phyloP scores from a whole-genome alignment of 2,113 vertebrate genomes.

The Dicaeum eximium region DNA sequence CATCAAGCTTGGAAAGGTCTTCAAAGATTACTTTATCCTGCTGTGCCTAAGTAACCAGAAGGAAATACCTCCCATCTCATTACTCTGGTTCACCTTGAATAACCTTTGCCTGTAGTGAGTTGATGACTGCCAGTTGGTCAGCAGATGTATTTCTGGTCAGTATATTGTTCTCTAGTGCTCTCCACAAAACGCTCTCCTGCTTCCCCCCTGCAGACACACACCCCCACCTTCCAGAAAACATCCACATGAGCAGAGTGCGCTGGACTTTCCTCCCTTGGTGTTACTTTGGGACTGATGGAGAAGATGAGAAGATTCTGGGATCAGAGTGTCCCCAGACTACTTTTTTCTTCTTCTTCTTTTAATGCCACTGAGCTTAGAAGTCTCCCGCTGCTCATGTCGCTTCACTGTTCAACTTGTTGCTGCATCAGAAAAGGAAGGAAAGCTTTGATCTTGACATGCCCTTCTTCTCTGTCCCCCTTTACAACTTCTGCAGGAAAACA shows the following conservation, averaged over 20 bases:
- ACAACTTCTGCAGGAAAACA: neutral
- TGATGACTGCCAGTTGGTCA: neutral
- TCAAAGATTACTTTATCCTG: constrained; percentile 39
- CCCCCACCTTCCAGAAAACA: neutral
- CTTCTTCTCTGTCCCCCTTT: neutral
- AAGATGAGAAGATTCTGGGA: neutral
- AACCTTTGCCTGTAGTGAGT: neutral
- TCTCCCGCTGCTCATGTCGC: neutral
- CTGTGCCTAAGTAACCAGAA: constrained; percentile 46
- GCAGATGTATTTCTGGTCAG: neutral
- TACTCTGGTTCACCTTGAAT: constrained; percentile 37
- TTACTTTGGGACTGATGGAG: neutral
- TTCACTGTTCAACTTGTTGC: neutral
- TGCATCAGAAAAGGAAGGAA: neutral
- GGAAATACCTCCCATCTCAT: constrained; percentile 26
- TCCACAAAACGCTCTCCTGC: neutral
- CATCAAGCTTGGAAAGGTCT: neutral
- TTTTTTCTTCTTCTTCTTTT: neutral
- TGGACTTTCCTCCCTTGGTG: neutral
- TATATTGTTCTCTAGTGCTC: neutral
- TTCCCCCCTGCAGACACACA: too few species aligned
- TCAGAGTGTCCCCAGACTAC: neutral
- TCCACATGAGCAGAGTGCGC: neutral
- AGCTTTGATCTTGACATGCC: neutral
- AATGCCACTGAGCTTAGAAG: neutral